Evolutionary conservation across 2,113 vertebrate species (phyloP), one percentile per base, ranked within the genome.

Genomic region (Salvelinus alpinus): DNA sequence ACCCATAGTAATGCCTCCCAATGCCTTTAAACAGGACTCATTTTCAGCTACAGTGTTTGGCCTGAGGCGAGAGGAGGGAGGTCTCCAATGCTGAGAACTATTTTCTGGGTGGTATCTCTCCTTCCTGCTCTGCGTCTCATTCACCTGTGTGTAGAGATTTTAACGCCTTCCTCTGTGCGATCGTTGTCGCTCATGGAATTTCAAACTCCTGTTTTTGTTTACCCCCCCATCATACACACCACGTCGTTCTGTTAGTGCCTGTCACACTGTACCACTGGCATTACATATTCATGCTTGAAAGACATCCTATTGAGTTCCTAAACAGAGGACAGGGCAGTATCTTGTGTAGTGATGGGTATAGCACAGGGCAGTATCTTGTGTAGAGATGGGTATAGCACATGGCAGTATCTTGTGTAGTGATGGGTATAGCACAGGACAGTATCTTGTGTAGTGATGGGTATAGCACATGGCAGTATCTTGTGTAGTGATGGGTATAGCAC

Each of bases 221-320:
- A 86, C 82, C 48, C 81, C 5, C 71, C 24, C 24, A 38, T 38
- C 34, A 2, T 38, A 38, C 34, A 38, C 34, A 38, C 7, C 34
- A 38, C 34, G 0, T 38, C 7, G 7, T 38, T 38, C 34, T 38
- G 74, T 82, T 82, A 80, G 25, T n/a, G 66, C 79, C 82, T 80
- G 84, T 82, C 85, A 83, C 85, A 34, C 31, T 34, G 31, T 34
- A 85, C 75, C 77, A 12, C 82, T 86, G 87, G 85, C 76, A 85
- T 76, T 44, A 79, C 89, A 90, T 88, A 91, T 90, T 90, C 79
- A 80, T 89, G 82, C 85, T 78, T 84, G 74, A 84, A 87, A 89
- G 86, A 85, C 83, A 57, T 85, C 87, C 87, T 76, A 72, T 77
- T 72, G 82, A 84, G 88, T 82, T 66, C 70, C 86, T 80, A 75